Evolutionary conservation across 2,113 vertebrate genomes (phyloP), one percentile per base, ranked within the genome.

Genomic region (Coturnix japonica): DNA sequence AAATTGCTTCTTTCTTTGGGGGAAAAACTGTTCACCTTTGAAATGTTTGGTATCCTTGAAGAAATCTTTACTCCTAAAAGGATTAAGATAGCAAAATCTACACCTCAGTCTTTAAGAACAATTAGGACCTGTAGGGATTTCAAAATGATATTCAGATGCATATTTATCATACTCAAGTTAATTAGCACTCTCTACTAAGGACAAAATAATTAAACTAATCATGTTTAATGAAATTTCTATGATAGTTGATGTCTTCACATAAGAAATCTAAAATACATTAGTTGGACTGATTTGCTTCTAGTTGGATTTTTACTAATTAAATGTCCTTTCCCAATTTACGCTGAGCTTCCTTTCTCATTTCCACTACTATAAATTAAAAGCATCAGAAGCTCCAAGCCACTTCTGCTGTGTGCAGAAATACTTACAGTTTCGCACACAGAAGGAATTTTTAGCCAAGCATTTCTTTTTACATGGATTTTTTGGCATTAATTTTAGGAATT

Each of bases 201-300:
- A 95, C 46, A 94, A 95, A 97, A 93, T 96, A 96, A 97, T 97
- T 94, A 96, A 96, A 94, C 81, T 95, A 92, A 95, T 96, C 70
- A 89, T 90, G 83, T 91, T 96, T 94, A 96, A 95, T 96, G 92
- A 94, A 87, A 74, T 94, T 96, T 96, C 92, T 77, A 31, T 67
- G 74, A 81, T 96, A 96, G 94, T 59, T 94, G 65, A 87, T 85
- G 94, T 92, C 87, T 93, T 84, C 89, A 61, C 94, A 56, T 66
- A 94, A 91, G 91, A 96, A 94, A 91, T 90, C 75, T 83, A 93
- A 95, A 96, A 95, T 77, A 66, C 51, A 89, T 90, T 96, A 91
- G 85, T 96, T 78, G 66, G 81, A 73, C 81, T 91, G 96, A 97
- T 96, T 94, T 96, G 85, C 65, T 91, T 57, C 86, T 80, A 37